Percentiles rank a stretch among this genome's conserved stretches.
These are phyloP conservation scores for Caranx melampygus DNA, from an alignment of 2,113 vertebrate genomes.

Conservation along the genomic window DNA sequence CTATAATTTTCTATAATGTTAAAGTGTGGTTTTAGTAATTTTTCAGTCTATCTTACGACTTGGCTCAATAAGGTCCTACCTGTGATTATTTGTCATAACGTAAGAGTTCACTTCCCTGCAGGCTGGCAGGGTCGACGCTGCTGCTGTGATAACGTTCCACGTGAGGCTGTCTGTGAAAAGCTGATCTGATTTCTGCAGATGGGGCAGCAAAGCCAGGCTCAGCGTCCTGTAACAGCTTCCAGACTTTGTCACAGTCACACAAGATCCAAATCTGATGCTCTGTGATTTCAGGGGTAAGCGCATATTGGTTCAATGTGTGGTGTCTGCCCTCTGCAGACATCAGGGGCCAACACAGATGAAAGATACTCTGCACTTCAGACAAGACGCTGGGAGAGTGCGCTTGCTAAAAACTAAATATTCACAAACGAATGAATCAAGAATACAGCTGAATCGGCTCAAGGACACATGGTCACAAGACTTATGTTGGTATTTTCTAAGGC, in stretches of 20 bases:
- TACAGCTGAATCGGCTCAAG: conserved; percentile 15
- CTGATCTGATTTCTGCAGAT: conserved; percentile 63
- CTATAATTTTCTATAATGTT: neutral
- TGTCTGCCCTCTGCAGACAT: conserved; percentile 43
- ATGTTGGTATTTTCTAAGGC: neutral
- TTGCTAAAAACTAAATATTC: neutral
- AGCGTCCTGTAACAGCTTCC: conserved; percentile 57
- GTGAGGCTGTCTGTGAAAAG: conserved; percentile 36
- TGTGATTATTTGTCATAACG: too few relatives aligned
- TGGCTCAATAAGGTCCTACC: neutral
- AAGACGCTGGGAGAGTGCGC: neutral
- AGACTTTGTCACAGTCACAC: conserved; percentile 65
- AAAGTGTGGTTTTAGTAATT: neutral
- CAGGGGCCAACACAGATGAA: conserved; percentile 23
- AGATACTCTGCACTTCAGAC: neutral
- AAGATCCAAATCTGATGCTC: conserved; percentile 58
- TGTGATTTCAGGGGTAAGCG: conserved; percentile 42
- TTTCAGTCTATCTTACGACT: neutral
- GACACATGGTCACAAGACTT: neutral
- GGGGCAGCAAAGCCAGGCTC: conserved; percentile 32
- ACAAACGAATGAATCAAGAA: neutral
- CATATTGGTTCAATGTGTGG: conserved; percentile 65
- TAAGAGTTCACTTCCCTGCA: conserved; percentile 12
- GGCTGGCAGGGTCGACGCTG: conserved; percentile 6
- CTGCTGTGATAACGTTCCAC: conserved; percentile 25